Evolutionary conservation across 2,888 invertebrate species (phyloP).

Genomic region (Tinea semifulvella): DNA sequence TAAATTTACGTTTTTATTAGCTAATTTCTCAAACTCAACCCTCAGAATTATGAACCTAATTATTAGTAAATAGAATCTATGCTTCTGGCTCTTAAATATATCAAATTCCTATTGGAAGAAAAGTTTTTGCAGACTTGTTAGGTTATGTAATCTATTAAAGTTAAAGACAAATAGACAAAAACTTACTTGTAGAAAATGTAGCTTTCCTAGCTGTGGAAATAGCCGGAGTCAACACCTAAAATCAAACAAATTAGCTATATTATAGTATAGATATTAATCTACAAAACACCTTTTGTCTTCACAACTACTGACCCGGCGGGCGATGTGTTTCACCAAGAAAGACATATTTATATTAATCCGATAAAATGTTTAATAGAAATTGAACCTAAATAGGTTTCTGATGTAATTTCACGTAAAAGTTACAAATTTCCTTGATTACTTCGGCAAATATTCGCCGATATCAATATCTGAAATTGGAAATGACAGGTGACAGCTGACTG

Average conservation of each 20-base stretch:
- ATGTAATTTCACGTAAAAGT: not conserved
- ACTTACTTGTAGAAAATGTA: slow-evolving; percentile 36
- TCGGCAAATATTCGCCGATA: not conserved
- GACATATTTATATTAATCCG: slow-evolving; percentile 30
- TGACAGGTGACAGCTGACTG: not conserved
- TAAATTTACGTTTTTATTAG: too few species aligned
- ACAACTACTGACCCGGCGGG: slow-evolving; percentile 35
- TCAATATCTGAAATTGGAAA: not conserved
- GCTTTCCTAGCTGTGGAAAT: slow-evolving; percentile 12
- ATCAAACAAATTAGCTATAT: not conserved
- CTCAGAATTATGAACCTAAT: too few species aligned
- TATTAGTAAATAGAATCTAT: too few species aligned
- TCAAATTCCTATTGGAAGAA: too few species aligned
- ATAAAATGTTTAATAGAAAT: not conserved
- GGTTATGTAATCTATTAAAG: slow-evolving; percentile 22
- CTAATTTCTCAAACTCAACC: too few species aligned
- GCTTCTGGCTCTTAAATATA: too few species aligned
- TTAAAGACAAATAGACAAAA: slow-evolving; percentile 20
- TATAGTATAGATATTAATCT: too few species aligned
- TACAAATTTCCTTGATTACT: not conserved
- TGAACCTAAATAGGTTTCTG: not conserved
- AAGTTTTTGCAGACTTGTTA: too few species aligned
- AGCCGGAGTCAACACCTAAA: slow-evolving; percentile 14
- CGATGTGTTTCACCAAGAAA: slow-evolving; percentile 36
- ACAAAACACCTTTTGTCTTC: not conserved